Conservation (phyloP, 2,888 invertebrate genomes). For the Spodoptera exigua region DNA sequence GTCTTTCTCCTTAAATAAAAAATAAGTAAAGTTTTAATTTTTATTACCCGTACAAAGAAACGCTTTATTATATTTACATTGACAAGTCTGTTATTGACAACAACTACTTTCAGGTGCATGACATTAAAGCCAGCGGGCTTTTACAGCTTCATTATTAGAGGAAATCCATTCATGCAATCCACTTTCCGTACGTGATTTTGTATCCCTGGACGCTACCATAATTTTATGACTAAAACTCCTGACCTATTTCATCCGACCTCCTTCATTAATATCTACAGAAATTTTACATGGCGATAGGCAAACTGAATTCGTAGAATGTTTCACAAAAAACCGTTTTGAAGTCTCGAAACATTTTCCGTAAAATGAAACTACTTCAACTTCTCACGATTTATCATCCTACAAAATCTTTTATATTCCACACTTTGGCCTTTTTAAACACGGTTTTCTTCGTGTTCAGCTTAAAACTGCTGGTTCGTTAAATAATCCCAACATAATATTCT, state of each 20-base stretch:
- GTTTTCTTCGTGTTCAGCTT: constrained; percentile 19
- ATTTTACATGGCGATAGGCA: constrained; percentile 2
- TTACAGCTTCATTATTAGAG: neutral
- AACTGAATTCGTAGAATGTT: neutral
- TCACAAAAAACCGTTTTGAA: neutral
- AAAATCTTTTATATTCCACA: constrained; percentile 14
- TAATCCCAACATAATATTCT: constrained; percentile 23
- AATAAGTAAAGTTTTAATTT: no score
- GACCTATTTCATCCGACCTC: neutral
- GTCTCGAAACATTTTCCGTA: constrained; percentile 1
- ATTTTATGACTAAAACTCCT: neutral
- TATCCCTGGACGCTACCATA: neutral
- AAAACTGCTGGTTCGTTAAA: constrained; percentile 18
- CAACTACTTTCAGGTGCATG: constrained; percentile 3
- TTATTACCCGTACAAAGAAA: no score
- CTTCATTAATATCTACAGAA: constrained; percentile 3
- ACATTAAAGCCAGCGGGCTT: constrained; percentile 4
- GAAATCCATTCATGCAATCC: constrained; percentile 31
- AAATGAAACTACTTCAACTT: constrained; percentile 7
- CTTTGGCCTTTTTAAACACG: constrained; percentile 11
- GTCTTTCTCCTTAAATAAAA: no score
- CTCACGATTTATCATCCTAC: constrained; percentile 15
- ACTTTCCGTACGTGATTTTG: constrained; percentile 2
- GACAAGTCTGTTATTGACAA: constrained; percentile 12
- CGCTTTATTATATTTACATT: constrained; percentile 3